Percentiles rank a stretch among this genome's conserved stretches.
phyloP scores from a whole-genome alignment of 37 sponge, comb jelly and placozoan genomes.

The Spongilla lacustris region DNA sequence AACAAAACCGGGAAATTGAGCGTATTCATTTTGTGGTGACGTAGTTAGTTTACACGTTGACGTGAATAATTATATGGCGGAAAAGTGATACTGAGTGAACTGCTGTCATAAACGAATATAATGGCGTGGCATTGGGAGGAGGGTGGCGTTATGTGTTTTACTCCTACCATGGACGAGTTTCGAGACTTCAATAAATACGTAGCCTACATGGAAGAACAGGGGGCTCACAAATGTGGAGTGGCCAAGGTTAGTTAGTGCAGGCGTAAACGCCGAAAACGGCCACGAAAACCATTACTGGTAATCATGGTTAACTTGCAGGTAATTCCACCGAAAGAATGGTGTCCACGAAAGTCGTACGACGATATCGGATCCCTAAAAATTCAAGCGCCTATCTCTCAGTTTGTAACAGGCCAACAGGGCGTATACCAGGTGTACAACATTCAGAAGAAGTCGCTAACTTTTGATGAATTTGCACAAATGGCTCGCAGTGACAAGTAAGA shows the following conservation, averaged over 20 bases:
- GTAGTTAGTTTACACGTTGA: neutral
- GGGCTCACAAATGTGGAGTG: conserved; percentile 89
- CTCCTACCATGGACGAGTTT: conserved; percentile 95
- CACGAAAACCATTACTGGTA: neutral
- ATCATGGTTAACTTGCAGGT: conserved; percentile 40
- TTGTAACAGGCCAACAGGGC: conserved; percentile 85
- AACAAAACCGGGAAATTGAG: neutral
- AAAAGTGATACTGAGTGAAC: neutral
- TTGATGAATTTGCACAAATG: conserved; percentile 55
- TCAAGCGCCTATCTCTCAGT: conserved; percentile 78
- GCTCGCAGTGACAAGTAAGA: conserved; percentile 79
- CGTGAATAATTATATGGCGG: neutral
- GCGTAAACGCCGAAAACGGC: neutral
- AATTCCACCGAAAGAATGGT: conserved; percentile 92
- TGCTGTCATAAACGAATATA: conserved; percentile 12
- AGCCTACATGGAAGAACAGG: conserved; percentile 90
- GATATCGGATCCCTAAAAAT: conserved; percentile 59
- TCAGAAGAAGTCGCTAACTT: conserved; percentile 82
- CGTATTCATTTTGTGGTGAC: neutral
- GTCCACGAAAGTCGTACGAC: conserved; percentile 55
- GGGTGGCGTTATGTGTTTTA: conserved; percentile 91
- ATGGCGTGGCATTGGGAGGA: conserved; percentile 45
- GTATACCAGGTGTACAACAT: conserved; percentile 94
- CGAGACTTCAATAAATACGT: conserved; percentile 87
- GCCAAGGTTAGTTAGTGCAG: conserved; percentile 76